phyloP scores from a whole-genome alignment of 2,113 vertebrate species.

The Rhinopomastus cyanomelas region DNA sequence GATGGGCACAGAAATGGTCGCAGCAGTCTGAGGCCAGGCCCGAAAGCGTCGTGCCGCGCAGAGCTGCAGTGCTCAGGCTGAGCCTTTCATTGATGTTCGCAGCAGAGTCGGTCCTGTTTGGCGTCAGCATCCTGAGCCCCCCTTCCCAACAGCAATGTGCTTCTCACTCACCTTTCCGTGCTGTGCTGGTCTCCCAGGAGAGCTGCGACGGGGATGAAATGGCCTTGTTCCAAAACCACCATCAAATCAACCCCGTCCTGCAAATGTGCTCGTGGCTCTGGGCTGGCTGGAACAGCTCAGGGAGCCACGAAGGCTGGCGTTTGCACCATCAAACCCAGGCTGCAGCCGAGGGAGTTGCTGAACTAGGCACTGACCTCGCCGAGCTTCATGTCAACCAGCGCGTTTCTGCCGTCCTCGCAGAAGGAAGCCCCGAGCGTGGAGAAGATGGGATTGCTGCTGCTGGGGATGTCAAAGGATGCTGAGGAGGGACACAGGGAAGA shows the following conservation, averaged over 20 bases:
- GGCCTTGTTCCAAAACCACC: slow-evolving; percentile 66
- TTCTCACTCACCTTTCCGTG: slow-evolving; percentile 76
- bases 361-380: slow-evolving; percentile 63
- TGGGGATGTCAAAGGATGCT: slow-evolving; percentile 48
- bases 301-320: slow-evolving; percentile 74
- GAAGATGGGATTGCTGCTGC: slow-evolving; percentile 53
- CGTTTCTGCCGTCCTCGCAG: slow-evolving; percentile 50
- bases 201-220: slow-evolving; percentile 59
- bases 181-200: slow-evolving; percentile 71
- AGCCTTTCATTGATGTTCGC: slow-evolving; percentile 64
- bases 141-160: slow-evolving; percentile 73
- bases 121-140: slow-evolving; percentile 71
- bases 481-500: slow-evolving; percentile 24
- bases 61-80: slow-evolving; percentile 67
- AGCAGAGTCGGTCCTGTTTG: slow-evolving; percentile 57
- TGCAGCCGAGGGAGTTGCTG: slow-evolving; percentile 77
- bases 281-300: slow-evolving; percentile 69
- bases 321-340: slow-evolving; percentile 70
- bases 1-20: not conserved
- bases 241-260: slow-evolving; percentile 76
- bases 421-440: slow-evolving; percentile 41
- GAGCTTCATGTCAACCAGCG: slow-evolving; percentile 54
- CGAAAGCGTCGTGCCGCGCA: slow-evolving; percentile 51
- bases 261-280: slow-evolving; percentile 72
- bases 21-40: not conserved